phyloP scores from a whole-genome alignment of 2,888 invertebrate genomes.

The Chromoteleia sp. region DNA sequence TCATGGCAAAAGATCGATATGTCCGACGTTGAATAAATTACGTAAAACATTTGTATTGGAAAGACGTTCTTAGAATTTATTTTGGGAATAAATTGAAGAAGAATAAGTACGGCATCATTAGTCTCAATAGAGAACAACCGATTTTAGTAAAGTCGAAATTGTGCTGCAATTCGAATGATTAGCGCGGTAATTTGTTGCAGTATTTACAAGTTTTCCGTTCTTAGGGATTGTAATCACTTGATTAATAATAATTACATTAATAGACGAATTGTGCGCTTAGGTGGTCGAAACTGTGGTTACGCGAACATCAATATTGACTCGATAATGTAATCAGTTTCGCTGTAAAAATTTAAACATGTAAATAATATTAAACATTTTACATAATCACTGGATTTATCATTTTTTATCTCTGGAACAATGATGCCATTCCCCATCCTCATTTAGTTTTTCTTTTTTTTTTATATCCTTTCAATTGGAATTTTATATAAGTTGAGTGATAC shows the following conservation, averaged over 20 bases:
- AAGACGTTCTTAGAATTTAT: conserved; percentile 19
- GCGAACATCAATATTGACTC: conserved; percentile 14
- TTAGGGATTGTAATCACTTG: conserved; percentile 13
- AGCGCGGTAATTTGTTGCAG: conserved; percentile 28
- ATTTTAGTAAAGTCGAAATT: not conserved
- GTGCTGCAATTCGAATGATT: conserved; percentile 20
- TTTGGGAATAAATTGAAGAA: conserved; percentile 14
- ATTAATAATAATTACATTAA: conserved; percentile 26
- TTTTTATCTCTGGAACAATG: conserved; percentile 19
- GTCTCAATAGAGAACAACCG: conserved; percentile 25
- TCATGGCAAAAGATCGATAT: conserved; percentile 28
- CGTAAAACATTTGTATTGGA: conserved; percentile 19
- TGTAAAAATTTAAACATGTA: conserved; percentile 31
- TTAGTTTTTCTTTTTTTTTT: not conserved
- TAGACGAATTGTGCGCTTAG: conserved; percentile 7
- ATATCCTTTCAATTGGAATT: conserved; percentile 17
- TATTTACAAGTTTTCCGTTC: conserved; percentile 31
- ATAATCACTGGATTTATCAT: conserved; percentile 30
- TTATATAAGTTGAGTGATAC: not conserved
- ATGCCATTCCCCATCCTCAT: conserved; percentile 21
- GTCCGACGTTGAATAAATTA: conserved; percentile 36
- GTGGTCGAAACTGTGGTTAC: conserved; percentile 5
- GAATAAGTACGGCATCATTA: conserved; percentile 29
- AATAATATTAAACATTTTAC: conserved; percentile 45
- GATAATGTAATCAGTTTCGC: conserved; percentile 21